Evolutionary conservation across 2,888 invertebrate species (phyloP), one percentile per base, ranked within the genome.

Genomic region (Alviniconcha strummeri): DNA sequence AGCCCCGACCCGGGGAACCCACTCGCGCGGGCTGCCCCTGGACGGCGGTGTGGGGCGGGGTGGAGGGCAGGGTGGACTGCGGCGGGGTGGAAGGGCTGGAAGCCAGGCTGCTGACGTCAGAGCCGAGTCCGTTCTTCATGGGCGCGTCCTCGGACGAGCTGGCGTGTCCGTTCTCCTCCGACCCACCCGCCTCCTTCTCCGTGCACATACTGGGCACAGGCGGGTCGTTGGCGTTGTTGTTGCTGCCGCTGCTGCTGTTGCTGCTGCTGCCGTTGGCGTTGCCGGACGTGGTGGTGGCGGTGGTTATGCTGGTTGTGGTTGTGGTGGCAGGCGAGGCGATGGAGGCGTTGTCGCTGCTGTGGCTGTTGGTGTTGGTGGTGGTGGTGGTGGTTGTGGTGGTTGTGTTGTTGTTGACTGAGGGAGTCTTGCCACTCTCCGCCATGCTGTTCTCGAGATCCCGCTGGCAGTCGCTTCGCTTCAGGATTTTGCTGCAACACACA

Each of bases 141-240:
- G 71, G 81, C 17, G 84, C 81, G n/a, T 80, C 77, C n/a, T 88
- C 86, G 56, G 81, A 83, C n/a, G 87, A 83, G 83, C 87, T 88
- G 15, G 84, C 76, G 69, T 85, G 87, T n/a, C 88, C 88, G 64
- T 89, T 89, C 72, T 87, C 87, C 84, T 87, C 84, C 57, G 79
- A 57, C 15, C 8, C 71, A n/a, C 13, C 80, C n/a, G 52, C 80
- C 52, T 76, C 75, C 9, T 8, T 13, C 13, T 8, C 60, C 9
- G 60, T 60, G 8, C 9, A 8, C 13, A 13, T n/a, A 2, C 67
- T 7, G 60, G 56, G 36, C 19, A 78, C 55, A 54, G 76, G 69
- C 72, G 75, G 77, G 57, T 81, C 74, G 57, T 60, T 54, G 6
- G 64, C n/a, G 36, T 52, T 9, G 74, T 54, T 19, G 52, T 64